These are phyloP conservation scores for Rallus crepitans DNA, from an alignment of 2,797 vertebrate genomes.

Conservation along the genomic window DNA sequence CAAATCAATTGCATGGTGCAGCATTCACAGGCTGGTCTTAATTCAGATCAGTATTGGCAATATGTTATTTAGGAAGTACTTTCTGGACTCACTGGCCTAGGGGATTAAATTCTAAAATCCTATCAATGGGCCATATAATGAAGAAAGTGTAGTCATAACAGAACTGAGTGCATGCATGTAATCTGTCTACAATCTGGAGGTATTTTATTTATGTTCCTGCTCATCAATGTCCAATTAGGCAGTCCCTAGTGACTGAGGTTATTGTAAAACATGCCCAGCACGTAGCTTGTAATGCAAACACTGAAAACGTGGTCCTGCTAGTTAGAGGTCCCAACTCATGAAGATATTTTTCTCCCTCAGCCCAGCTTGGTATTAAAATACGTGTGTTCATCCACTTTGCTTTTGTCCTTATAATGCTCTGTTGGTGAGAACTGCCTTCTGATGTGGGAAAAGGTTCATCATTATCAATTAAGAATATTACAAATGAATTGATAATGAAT, in stretches of 20 bases:
- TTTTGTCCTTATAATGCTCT: background rate
- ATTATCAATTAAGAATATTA: background rate
- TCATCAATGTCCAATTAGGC: conserved; percentile 41
- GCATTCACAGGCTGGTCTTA: conserved; percentile 53
- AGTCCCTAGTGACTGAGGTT: background rate
- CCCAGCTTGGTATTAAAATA: background rate
- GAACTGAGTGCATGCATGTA: background rate
- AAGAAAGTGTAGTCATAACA: conserved; percentile 18
- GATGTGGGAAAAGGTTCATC: background rate
- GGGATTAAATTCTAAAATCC: conserved; percentile 72
- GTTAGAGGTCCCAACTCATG: background rate
- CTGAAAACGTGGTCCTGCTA: background rate
- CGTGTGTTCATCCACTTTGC: background rate
- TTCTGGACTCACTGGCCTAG: conserved; percentile 11
- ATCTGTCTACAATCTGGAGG: conserved; percentile 6
- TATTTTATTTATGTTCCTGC: conserved; percentile 62
- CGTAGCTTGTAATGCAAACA: background rate
- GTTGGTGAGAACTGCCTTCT: background rate
- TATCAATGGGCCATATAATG: background rate
- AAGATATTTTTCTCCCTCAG: background rate
- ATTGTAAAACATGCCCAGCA: conserved; percentile 9
- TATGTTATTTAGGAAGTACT: conserved; percentile 71
- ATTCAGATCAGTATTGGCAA: conserved; percentile 68
- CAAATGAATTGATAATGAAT: background rate
- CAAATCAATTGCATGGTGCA: conserved; percentile 10